phyloP scores from a whole-genome alignment of 2,797 vertebrate genomes.

The Gila robusta region DNA sequence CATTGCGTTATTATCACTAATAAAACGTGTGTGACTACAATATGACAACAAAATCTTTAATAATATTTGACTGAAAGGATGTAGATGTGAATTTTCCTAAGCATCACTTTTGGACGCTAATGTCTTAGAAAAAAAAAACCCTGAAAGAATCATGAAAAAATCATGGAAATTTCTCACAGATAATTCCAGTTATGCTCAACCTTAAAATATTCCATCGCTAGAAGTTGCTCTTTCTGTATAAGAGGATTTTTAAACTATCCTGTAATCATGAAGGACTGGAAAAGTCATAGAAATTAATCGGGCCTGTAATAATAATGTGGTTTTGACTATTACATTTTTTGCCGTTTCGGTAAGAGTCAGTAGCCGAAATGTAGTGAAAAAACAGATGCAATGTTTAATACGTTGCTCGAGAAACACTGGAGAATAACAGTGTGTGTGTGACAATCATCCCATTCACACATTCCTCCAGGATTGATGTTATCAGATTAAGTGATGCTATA shows the following conservation, averaged over 20 bases:
- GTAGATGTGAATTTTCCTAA: neutral
- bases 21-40: too few relatives aligned
- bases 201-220: neutral
- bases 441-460: neutral
- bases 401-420: neutral
- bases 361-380: neutral
- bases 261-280: constrained; percentile 30
- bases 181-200: too few relatives aligned
- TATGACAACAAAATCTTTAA: neutral
- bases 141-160: too few relatives aligned
- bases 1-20: too few relatives aligned
- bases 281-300: neutral
- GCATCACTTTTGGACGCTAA: neutral
- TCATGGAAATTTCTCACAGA: neutral
- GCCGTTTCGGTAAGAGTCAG: neutral
- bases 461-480: neutral
- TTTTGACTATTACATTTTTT: constrained; percentile 5
- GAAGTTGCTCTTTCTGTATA: neutral
- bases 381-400: neutral
- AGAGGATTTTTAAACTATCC: neutral
- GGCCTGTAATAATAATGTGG: constrained; percentile 38
- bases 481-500: neutral
- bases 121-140: neutral
- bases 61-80: neutral
- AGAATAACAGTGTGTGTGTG: neutral